Conservation (phyloP, 2,113 vertebrate genomes). For the Myanophis thanlyinensis region DNA sequence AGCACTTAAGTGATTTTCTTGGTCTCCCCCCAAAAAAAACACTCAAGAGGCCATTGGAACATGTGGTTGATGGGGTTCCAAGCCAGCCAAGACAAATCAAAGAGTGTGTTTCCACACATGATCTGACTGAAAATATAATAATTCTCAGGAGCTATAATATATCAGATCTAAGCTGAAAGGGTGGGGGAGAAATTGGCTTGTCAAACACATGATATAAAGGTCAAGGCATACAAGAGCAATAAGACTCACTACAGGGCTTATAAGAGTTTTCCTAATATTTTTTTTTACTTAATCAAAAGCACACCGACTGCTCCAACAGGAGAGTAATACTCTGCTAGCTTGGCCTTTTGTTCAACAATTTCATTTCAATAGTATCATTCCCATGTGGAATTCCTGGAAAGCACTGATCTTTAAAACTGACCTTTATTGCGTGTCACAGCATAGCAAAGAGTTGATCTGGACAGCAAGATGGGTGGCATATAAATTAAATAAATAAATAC, state of each 20-base stretch:
- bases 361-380: background rate
- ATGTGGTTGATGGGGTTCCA: background rate
- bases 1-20: conserved; percentile 48
- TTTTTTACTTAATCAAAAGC: background rate
- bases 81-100: background rate
- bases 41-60: conserved; percentile 17
- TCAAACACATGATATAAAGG: fast-evolving
- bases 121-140: background rate
- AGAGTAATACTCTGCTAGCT: background rate
- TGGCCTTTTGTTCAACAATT: background rate
- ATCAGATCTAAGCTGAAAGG: background rate
- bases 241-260: background rate
- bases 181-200: background rate
- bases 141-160: background rate
- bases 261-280: background rate
- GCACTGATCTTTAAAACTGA: background rate
- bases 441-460: background rate
- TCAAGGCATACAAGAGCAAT: conserved; percentile 5
- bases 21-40: conserved; percentile 36
- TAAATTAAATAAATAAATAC: no score
- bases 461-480: no score
- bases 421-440: background rate
- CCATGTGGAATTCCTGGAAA: background rate
- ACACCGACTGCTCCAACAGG: background rate
- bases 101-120: background rate